Conservation (phyloP, 2,113 vertebrate species). For the Phoxinus phoxinus region DNA sequence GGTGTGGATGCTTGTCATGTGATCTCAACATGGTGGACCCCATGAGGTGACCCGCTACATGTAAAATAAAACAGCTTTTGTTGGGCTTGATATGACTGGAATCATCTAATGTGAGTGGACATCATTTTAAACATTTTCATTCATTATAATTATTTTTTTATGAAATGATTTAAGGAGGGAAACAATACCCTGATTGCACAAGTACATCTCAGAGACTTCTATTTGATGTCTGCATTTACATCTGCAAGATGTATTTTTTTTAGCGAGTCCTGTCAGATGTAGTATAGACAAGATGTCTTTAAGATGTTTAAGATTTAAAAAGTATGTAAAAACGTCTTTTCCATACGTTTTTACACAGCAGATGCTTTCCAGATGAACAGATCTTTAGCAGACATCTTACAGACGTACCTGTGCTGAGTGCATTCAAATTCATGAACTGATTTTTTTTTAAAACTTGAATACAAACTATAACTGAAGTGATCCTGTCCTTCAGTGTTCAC, state of each 20-base stretch:
- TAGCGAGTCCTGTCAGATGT: too few relatives aligned
- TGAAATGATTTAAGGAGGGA: neutral
- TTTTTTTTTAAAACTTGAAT: neutral
- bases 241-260: too few relatives aligned
- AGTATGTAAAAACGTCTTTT: too few relatives aligned
- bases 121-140: neutral
- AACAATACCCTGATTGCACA: too few relatives aligned
- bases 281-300: too few relatives aligned
- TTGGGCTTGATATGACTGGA: neutral
- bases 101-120: neutral
- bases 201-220: too few relatives aligned
- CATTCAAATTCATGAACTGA: neutral
- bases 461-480: neutral
- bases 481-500: neutral
- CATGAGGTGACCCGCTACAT: neutral
- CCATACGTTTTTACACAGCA: too few relatives aligned
- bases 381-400: too few relatives aligned
- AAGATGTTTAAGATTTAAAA: too few relatives aligned
- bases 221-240: too few relatives aligned
- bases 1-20: neutral
- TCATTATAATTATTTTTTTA: neutral
- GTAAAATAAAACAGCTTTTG: neutral
- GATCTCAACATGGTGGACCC: neutral
- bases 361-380: too few relatives aligned
- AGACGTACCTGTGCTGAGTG: too few relatives aligned